Evolutionary conservation across 2,888 invertebrate genomes (phyloP).

Genomic region (Chrysodeixis includens): DNA sequence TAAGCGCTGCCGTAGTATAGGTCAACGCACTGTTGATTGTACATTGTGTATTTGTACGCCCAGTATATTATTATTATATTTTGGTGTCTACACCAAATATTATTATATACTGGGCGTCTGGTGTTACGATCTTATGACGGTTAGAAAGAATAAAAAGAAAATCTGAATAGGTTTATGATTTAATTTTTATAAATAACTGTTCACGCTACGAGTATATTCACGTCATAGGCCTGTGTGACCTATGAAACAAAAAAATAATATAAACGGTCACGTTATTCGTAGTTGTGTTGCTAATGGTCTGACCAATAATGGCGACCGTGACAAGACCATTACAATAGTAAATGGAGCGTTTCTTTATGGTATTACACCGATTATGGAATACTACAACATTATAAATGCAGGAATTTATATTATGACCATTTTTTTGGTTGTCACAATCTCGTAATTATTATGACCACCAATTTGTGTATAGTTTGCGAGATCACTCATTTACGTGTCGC

Average conservation of each 20-base stretch:
- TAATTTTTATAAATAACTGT: too few species aligned
- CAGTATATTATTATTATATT: neutral
- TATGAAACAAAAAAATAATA: constrained; percentile 14
- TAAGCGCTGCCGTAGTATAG: neutral
- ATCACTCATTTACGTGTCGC: too few species aligned
- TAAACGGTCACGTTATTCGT: constrained; percentile 2
- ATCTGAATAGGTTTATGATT: too few species aligned
- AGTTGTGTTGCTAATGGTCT: constrained; percentile 16
- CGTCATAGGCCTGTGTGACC: constrained; percentile 1
- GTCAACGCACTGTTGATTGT: constrained; percentile 16
- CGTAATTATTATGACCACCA: too few species aligned
- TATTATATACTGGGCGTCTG: neutral
- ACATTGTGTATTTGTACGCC: too few species aligned
- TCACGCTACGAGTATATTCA: too few species aligned
- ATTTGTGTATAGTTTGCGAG: too few species aligned
- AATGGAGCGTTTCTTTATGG: constrained; percentile 5
- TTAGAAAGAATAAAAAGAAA: too few species aligned
- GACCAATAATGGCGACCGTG: constrained; percentile 15
- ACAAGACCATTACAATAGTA: constrained; percentile 17
- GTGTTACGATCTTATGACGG: neutral
- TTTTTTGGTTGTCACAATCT: too few species aligned
- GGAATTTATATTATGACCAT: neutral
- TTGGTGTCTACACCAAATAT: too few species aligned
- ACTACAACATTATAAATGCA: neutral
- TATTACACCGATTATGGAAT: constrained; percentile 6